A percentile compares a stretch with the other conserved stretches of the same genome.
These are phyloP conservation scores for Crotalus viridis DNA, from an alignment of 2,113 vertebrate species.

Conservation along the genomic window DNA sequence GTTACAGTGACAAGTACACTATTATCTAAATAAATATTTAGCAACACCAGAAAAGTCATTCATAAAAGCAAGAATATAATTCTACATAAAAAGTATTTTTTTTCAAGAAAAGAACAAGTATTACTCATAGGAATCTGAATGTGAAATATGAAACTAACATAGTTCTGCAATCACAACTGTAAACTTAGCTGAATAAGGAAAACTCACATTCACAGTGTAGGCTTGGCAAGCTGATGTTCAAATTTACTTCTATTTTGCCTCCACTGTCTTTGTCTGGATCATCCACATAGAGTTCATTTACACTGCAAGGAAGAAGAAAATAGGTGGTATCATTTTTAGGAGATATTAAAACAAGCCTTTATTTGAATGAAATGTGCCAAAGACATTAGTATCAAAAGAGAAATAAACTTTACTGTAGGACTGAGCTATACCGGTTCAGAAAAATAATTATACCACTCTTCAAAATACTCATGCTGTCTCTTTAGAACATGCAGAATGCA, in stretches of 20 bases:
- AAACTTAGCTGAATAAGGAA: conserved; percentile 26
- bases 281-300: conserved; percentile 97
- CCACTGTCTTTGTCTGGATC: conserved; percentile 98
- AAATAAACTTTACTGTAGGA: background rate
- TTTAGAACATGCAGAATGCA: background rate
- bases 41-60: conserved; percentile 5
- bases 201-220: conserved; percentile 98
- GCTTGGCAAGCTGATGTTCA: conserved; percentile 98
- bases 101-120: conserved; percentile 7
- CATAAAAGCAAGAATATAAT: background rate
- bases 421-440: background rate
- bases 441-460: background rate
- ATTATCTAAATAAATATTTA: background rate
- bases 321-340: background rate
- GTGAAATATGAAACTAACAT: background rate
- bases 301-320: conserved; percentile 72
- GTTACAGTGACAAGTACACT: background rate
- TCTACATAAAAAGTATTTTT: background rate
- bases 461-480: background rate
- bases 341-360: background rate
- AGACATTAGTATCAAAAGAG: background rate
- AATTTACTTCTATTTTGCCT: conserved; percentile 97
- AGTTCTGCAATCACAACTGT: background rate
- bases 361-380: background rate
- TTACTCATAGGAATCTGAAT: conserved; percentile 4